Conservation (phyloP, 2,888 invertebrate genomes). For the Mantis religiosa region DNA sequence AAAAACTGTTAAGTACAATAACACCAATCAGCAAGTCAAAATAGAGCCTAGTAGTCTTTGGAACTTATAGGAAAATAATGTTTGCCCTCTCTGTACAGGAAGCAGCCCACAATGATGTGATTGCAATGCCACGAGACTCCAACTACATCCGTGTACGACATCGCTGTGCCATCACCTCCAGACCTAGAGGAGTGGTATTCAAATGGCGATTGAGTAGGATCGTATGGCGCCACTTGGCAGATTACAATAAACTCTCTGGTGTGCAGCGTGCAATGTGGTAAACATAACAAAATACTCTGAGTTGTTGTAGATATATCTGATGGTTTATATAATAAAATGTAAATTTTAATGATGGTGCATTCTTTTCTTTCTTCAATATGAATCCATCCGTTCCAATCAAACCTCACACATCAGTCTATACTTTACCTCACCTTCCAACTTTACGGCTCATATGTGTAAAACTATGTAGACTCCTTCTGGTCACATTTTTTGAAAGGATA, state of each 20-base stretch:
- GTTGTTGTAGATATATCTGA: background rate
- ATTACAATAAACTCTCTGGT: slow-evolving; percentile 89
- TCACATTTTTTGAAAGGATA: no score
- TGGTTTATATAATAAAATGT: background rate
- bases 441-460: no score
- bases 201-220: slow-evolving; percentile 88
- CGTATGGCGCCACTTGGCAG: slow-evolving; percentile 84
- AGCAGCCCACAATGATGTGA: slow-evolving; percentile 70
- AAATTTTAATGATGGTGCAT: background rate
- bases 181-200: slow-evolving; percentile 72
- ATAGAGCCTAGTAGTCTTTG: background rate
- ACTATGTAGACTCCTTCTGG: no score
- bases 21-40: background rate
- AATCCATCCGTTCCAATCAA: no score
- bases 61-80: background rate
- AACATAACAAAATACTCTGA: background rate
- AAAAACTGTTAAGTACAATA: background rate
- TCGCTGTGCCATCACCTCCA: slow-evolving; percentile 86
- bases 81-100: slow-evolving; percentile 54
- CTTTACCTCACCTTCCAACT: no score
- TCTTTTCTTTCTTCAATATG: no score
- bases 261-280: slow-evolving; percentile 94
- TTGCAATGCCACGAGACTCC: slow-evolving; percentile 72
- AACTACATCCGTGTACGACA: slow-evolving; percentile 60
- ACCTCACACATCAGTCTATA: no score